phyloP scores from a whole-genome alignment of 2,113 vertebrate species.

The Microtus oregoni region DNA sequence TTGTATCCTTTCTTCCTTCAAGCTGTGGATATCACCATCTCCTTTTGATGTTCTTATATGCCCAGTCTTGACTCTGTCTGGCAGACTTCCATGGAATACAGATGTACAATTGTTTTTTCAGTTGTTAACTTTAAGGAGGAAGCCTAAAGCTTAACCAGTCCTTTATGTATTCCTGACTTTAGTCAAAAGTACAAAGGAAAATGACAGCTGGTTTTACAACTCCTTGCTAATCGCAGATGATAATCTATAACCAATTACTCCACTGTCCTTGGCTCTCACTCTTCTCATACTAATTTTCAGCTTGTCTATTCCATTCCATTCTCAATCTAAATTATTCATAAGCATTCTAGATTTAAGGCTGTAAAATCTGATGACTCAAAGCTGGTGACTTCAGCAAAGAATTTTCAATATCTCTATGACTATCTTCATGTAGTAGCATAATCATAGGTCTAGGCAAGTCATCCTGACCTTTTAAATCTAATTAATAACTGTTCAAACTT shows the following conservation, averaged over 20 bases:
- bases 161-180: background rate
- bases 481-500: constrained; percentile 18
- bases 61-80: background rate
- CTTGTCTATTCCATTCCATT: constrained; percentile 27
- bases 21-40: background rate
- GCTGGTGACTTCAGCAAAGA: background rate
- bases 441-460: background rate
- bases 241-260: constrained; percentile 21
- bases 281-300: constrained; percentile 6
- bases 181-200: constrained; percentile 38
- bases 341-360: constrained; percentile 36
- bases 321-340: constrained; percentile 40
- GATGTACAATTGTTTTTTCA: background rate
- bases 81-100: background rate
- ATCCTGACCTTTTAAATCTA: constrained; percentile 17
- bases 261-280: background rate
- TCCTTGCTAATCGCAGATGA: constrained; percentile 24
- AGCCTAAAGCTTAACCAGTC: constrained; percentile 1
- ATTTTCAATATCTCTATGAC: constrained; percentile 15
- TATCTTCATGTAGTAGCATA: background rate
- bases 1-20: background rate
- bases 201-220: constrained; percentile 12
- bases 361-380: constrained; percentile 22
- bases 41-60: background rate
- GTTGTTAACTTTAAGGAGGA: background rate